Percentiles rank a stretch among this genome's conserved stretches.
Conservation (phyloP, 2,797 vertebrate species). For the Spea hammondii region DNA sequence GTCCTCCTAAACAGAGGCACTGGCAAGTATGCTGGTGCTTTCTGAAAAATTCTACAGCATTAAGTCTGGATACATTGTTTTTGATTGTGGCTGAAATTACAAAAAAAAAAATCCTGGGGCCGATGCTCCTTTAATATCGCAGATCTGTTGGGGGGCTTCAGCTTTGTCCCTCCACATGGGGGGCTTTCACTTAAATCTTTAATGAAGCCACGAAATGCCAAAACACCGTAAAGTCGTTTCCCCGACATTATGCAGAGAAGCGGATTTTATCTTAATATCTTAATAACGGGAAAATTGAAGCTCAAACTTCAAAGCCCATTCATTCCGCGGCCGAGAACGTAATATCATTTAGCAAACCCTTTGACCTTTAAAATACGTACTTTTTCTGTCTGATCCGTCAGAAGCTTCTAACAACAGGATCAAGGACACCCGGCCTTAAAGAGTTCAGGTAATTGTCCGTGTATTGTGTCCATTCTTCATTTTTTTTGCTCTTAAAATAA, state of each 20-base stretch:
- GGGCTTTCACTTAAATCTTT: background rate
- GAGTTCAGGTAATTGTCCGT: slow-evolving; percentile 54
- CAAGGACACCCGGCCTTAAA: slow-evolving; percentile 56
- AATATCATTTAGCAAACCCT: slow-evolving; percentile 55
- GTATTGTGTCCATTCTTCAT: slow-evolving; percentile 26
- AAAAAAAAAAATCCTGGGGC: no score
- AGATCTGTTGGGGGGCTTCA: no score
- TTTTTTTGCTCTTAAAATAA: slow-evolving; percentile 6
- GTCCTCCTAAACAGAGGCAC: no score
- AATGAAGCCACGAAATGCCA: background rate
- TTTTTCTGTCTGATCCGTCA: slow-evolving; percentile 59
- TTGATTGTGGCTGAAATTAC: no score
- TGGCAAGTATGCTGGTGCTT: no score
- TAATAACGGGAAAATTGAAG: slow-evolving; percentile 58
- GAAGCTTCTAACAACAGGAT: slow-evolving; percentile 62
- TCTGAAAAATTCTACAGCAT: no score
- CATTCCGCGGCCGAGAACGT: slow-evolving; percentile 53
- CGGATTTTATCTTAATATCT: slow-evolving; percentile 59
- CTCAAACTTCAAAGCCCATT: slow-evolving; percentile 60
- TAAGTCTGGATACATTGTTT: no score
- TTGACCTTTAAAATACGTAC: slow-evolving; percentile 61
- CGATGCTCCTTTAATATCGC: no score
- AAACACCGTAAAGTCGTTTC: background rate
- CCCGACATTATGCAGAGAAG: slow-evolving; percentile 51
- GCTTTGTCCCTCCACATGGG: no score